phyloP scores from a whole-genome alignment of 2,888 invertebrate species.

The Megaustenia siamemsis region DNA sequence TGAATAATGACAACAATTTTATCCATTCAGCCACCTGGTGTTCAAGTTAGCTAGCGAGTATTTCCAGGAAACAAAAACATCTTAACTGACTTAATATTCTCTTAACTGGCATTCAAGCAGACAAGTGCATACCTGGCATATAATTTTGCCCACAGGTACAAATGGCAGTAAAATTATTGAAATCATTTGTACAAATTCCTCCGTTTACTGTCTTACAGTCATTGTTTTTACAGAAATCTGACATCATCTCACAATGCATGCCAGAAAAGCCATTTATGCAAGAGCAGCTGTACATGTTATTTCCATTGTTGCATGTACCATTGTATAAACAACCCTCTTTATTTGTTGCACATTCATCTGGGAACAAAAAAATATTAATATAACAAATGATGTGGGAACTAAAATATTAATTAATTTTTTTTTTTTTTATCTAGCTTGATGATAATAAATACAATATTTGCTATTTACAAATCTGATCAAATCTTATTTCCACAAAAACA shows the following conservation, averaged over 20 bases:
- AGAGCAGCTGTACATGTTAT: slow-evolving; percentile 88
- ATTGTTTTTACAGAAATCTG: slow-evolving; percentile 59
- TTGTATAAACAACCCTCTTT: slow-evolving; percentile 65
- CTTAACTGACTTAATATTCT: too few species aligned
- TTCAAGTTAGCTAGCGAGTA: too few species aligned
- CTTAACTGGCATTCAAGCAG: too few species aligned
- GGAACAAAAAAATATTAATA: slow-evolving; percentile 20
- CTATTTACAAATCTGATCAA: not conserved
- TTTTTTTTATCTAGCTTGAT: too few species aligned
- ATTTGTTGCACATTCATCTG: slow-evolving; percentile 66
- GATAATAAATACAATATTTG: not conserved
- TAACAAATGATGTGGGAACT: too few species aligned
- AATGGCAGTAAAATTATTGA: slow-evolving; percentile 1
- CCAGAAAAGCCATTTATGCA: slow-evolving; percentile 92
- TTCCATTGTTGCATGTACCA: slow-evolving; percentile 63
- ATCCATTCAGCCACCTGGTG: too few species aligned
- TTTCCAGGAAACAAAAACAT: too few species aligned
- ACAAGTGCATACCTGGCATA: slow-evolving; percentile 34
- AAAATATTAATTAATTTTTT: too few species aligned
- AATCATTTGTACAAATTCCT: slow-evolving; percentile 52
- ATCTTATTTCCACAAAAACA: too few species aligned
- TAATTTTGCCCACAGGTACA: slow-evolving; percentile 56
- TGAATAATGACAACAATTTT: too few species aligned
- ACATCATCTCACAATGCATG: slow-evolving; percentile 86
- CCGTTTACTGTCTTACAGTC: slow-evolving; percentile 34